These are phyloP conservation scores for Malthinus flaveolus DNA, from an alignment of 2,888 invertebrate species.

Conservation along the genomic window DNA sequence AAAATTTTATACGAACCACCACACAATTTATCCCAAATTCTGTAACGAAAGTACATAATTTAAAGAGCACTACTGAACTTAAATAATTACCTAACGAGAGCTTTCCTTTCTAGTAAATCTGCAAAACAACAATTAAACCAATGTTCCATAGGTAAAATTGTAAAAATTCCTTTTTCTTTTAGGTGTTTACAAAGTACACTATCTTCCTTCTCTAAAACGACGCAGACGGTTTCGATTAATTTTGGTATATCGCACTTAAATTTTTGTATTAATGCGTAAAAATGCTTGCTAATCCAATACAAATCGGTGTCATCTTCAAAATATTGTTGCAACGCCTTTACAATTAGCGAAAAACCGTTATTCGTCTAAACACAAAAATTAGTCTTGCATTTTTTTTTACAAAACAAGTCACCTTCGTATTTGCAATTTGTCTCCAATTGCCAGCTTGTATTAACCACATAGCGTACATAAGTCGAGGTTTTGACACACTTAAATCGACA, in stretches of 20 bases:
- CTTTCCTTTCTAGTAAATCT: conserved; percentile 75
- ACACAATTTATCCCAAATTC: conserved; percentile 88
- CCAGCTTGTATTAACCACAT: conserved; percentile 84
- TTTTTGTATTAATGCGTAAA: conserved; percentile 70
- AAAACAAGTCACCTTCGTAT: conserved; percentile 51
- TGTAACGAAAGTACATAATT: conserved; percentile 43
- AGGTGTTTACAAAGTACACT: conserved; percentile 70
- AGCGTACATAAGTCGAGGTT: conserved; percentile 69
- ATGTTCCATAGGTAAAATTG: conserved; percentile 68
- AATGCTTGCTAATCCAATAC: conserved; percentile 81
- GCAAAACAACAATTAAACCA: conserved; percentile 88
- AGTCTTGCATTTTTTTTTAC: background rate
- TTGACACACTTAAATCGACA: conserved; percentile 65
- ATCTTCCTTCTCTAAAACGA: conserved; percentile 79
- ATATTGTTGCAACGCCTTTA: conserved; percentile 69
- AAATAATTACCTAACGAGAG: conserved; percentile 70
- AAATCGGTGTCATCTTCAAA: conserved; percentile 76
- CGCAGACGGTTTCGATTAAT: conserved; percentile 67
- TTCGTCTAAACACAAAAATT: conserved; percentile 50
- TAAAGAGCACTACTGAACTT: background rate
- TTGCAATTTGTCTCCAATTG: conserved; percentile 57
- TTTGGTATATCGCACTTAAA: conserved; percentile 68
- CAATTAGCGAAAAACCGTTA: conserved; percentile 64
- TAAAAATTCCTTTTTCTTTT: conserved; percentile 64
- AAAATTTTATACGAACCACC: conserved; percentile 84